These are phyloP conservation scores for Epinotia nisella DNA, from an alignment of 2,888 invertebrate species.

Conservation along the genomic window DNA sequence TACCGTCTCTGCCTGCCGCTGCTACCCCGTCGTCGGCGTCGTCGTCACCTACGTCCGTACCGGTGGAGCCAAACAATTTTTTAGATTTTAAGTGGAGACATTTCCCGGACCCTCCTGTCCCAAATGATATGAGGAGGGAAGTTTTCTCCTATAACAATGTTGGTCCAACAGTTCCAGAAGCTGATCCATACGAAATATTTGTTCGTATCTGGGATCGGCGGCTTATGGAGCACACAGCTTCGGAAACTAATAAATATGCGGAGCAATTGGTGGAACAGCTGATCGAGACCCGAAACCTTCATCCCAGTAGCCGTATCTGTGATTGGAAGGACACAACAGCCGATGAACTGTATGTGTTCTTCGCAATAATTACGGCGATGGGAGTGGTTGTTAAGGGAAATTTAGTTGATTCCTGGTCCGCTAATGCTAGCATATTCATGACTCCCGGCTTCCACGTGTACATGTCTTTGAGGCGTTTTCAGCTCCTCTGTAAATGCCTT, in stretches of 20 bases:
- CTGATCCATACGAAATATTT: constrained; percentile 50
- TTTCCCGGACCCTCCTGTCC: constrained; percentile 13
- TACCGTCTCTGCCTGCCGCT: background rate
- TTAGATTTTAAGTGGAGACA: constrained; percentile 13
- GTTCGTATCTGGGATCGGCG: constrained; percentile 52
- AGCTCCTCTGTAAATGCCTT: background rate
- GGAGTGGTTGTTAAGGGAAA: constrained; percentile 44
- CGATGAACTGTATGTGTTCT: constrained; percentile 47
- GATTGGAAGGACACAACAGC: constrained; percentile 45
- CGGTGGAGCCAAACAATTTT: background rate
- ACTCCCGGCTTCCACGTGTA: background rate
- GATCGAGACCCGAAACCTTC: constrained; percentile 1
- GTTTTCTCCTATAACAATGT: constrained; percentile 43
- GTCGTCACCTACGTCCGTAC: no score
- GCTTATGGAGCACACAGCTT: constrained; percentile 51
- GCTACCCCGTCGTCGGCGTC: no score
- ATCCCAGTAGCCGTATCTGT: constrained; percentile 44
- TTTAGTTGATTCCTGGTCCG: background rate
- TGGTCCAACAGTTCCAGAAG: constrained; percentile 47
- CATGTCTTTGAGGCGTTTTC: constrained; percentile 8
- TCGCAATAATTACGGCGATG: constrained; percentile 46
- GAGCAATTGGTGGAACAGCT: constrained; percentile 47
- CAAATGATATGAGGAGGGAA: constrained; percentile 28
- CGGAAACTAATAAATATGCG: constrained; percentile 52
- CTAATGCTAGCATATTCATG: background rate